Percentiles rank a stretch among this genome's conserved stretches.
These are phyloP conservation scores for Epistrophe grossulariae DNA, from an alignment of 2,888 invertebrate genomes.

Conservation along the genomic window DNA sequence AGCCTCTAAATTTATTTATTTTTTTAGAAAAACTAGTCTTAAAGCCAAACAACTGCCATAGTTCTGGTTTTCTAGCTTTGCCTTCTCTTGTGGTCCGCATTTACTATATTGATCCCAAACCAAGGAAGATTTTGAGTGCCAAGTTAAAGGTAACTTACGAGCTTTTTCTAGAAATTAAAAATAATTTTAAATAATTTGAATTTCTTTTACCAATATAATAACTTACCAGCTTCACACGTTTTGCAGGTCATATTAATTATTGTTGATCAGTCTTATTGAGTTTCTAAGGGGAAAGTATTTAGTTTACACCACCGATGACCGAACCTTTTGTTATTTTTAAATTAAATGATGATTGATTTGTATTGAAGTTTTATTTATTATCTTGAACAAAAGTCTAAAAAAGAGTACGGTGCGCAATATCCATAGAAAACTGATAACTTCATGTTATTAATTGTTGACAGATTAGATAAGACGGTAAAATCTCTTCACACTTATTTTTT, in stretches of 20 bases:
- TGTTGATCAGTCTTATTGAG: constrained; percentile 43
- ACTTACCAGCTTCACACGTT: constrained; percentile 57
- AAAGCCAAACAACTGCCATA: constrained; percentile 57
- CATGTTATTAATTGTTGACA: not conserved
- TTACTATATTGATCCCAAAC: constrained; percentile 5
- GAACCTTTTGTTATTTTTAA: not conserved
- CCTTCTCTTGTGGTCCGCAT: constrained; percentile 7
- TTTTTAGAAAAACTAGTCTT: constrained; percentile 52
- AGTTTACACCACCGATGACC: not conserved
- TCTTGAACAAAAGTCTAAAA: constrained; percentile 1
- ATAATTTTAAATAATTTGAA: not conserved
- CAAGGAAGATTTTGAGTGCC: constrained; percentile 29
- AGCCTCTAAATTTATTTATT: constrained; percentile 58
- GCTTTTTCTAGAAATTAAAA: constrained; percentile 37
- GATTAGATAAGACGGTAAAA: constrained; percentile 9
- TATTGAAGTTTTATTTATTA: not conserved
- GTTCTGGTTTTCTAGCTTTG: constrained; percentile 9
- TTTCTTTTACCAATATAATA: not conserved
- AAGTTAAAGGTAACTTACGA: constrained; percentile 4
- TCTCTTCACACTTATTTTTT: not conserved
- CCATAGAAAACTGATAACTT: constrained; percentile 11
- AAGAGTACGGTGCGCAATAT: constrained; percentile 32
- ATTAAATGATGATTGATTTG: not conserved
- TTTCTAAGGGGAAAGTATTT: not conserved
- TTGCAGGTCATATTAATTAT: constrained; percentile 56